Percentiles rank a stretch among this genome's conserved stretches.
Evolutionary conservation across 2,113 vertebrate species (phyloP).

Genomic region (Nycticebus coucang): DNA sequence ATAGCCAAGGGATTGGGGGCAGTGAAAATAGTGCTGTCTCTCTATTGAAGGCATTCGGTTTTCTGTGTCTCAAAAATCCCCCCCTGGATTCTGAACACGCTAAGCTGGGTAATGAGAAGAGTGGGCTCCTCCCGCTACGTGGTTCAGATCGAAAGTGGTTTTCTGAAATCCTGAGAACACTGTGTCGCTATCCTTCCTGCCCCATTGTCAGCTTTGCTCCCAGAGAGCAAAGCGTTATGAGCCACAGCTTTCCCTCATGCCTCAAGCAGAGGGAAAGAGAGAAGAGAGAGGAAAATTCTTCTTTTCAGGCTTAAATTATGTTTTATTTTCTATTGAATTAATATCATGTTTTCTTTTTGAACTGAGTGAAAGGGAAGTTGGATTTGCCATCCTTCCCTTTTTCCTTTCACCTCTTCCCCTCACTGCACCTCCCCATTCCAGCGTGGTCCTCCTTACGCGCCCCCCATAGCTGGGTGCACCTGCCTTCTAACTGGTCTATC

Average conservation of each 20-base stretch:
- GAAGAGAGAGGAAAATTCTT: conserved; percentile 8
- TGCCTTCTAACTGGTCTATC: background rate
- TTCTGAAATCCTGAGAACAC: conserved; percentile 42
- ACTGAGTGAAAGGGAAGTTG: conserved; percentile 32
- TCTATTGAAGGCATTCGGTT: background rate
- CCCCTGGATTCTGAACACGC: background rate
- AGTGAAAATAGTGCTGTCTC: background rate
- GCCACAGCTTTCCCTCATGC: background rate
- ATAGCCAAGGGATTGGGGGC: background rate
- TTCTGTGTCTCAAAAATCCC: background rate
- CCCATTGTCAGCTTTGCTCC: background rate
- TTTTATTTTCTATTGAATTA: conserved; percentile 73
- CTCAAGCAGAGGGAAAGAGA: background rate
- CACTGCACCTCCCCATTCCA: too few species aligned
- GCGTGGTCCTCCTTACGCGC: background rate
- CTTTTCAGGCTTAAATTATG: conserved; percentile 62
- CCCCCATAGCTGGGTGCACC: fast-evolving
- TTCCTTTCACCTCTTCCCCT: background rate
- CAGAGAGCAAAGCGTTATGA: conserved; percentile 53
- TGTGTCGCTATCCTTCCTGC: background rate
- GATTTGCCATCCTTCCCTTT: background rate
- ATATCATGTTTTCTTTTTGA: conserved; percentile 68
- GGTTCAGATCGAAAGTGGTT: background rate
- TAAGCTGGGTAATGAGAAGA: background rate
- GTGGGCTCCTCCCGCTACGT: background rate